Percentiles rank a stretch among this genome's conserved stretches.
Conservation (phyloP, 2,888 invertebrate species). For the Apocheima hispidaria region DNA sequence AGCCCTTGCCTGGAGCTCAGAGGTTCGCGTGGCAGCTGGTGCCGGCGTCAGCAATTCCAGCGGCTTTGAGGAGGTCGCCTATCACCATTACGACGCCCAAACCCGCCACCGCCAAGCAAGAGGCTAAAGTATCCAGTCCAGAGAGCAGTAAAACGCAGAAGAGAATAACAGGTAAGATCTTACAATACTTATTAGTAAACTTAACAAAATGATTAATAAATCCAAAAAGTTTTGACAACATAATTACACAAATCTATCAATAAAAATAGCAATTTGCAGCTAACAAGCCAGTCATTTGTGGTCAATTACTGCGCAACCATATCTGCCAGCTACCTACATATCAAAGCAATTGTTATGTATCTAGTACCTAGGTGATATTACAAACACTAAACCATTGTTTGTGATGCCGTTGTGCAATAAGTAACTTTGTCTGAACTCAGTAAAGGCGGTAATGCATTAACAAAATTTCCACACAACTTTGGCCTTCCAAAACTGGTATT, state of each 20-base stretch:
- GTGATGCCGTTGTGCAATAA: not conserved
- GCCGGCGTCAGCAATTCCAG: slow-evolving; percentile 75
- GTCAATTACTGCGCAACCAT: not conserved
- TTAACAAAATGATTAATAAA: not conserved
- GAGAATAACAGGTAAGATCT: slow-evolving; percentile 86
- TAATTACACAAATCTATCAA: not conserved
- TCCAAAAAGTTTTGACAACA: not conserved
- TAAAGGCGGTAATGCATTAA: no score
- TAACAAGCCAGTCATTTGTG: not conserved
- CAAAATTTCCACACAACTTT: no score
- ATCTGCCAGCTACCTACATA: not conserved
- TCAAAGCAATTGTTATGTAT: slow-evolving; percentile 4
- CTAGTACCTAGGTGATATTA: no score
- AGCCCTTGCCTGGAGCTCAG: slow-evolving; percentile 80
- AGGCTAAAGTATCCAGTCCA: slow-evolving; percentile 74
- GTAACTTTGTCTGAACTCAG: no score
- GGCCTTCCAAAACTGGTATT: no score
- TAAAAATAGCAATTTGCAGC: not conserved
- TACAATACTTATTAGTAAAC: not conserved
- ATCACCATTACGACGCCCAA: slow-evolving; percentile 72
- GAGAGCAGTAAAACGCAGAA: slow-evolving; percentile 83
- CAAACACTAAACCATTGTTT: not conserved
- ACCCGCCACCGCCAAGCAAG: slow-evolving; percentile 62
- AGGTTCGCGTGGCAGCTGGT: slow-evolving; percentile 85
- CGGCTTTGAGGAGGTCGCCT: slow-evolving; percentile 74